These are phyloP conservation scores for Ernsta delagoae DNA, from an alignment of 2,888 invertebrate genomes.

Conservation along the genomic window DNA sequence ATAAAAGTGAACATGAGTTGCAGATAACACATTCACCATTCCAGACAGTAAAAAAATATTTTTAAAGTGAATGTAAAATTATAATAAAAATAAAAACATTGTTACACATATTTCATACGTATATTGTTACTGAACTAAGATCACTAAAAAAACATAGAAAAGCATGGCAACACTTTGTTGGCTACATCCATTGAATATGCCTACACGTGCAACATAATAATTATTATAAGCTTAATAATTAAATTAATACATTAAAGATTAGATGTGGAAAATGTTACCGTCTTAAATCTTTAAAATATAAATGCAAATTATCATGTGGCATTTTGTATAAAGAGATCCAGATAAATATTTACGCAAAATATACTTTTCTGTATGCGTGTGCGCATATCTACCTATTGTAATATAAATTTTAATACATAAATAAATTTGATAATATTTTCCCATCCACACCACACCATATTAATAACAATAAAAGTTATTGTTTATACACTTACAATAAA, in stretches of 20 bases:
- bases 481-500: slow-evolving; percentile 9
- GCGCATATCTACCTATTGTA: background rate
- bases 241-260: slow-evolving; percentile 18
- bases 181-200: slow-evolving; percentile 32
- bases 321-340: slow-evolving; percentile 12
- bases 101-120: slow-evolving; percentile 38
- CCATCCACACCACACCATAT: slow-evolving; percentile 18
- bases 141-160: slow-evolving; percentile 36
- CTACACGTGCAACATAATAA: slow-evolving; percentile 27
- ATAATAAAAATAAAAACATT: slow-evolving; percentile 14
- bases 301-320: background rate
- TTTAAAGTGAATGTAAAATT: no score
- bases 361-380: background rate
- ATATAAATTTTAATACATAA: background rate
- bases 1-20: no score
- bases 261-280: slow-evolving; percentile 30
- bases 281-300: no score
- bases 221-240: slow-evolving; percentile 21
- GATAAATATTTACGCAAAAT: slow-evolving; percentile 24
- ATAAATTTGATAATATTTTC: slow-evolving; percentile 24
- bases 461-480: slow-evolving; percentile 1
- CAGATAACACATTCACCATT: no score
- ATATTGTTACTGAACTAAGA: slow-evolving; percentile 36
- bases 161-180: slow-evolving; percentile 40
- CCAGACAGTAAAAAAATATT: no score